phyloP scores from a whole-genome alignment of 2,113 vertebrate genomes.

The Megaceryle torquata region DNA sequence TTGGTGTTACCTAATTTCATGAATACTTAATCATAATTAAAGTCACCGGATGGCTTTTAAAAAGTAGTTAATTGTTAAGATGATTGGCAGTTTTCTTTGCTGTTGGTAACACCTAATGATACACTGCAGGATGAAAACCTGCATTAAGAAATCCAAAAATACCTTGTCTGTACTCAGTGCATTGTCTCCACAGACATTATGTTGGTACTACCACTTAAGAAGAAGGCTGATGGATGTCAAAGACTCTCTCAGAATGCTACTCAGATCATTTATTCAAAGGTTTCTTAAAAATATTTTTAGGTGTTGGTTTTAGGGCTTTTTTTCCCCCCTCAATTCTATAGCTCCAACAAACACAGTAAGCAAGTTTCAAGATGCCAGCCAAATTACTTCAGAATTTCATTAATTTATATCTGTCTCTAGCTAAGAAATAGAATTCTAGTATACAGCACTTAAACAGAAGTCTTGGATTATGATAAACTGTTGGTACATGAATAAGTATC shows the following conservation, averaged over 20 bases:
- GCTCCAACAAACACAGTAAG: neutral
- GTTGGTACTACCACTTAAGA: conserved; percentile 22
- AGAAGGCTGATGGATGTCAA: conserved; percentile 40
- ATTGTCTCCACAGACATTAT: conserved; percentile 11
- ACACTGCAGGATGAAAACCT: conserved; percentile 37
- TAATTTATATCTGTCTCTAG: neutral
- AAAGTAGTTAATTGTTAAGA: conserved; percentile 67
- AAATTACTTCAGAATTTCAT: neutral
- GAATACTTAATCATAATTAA: conserved; percentile 77
- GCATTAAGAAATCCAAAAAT: conserved; percentile 68
- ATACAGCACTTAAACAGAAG: neutral
- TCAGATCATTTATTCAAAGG: neutral
- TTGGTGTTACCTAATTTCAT: conserved; percentile 60
- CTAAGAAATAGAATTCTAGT: neutral
- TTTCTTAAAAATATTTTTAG: neutral
- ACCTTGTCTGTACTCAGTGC: conserved; percentile 25
- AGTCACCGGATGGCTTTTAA: conserved; percentile 64
- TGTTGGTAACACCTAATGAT: conserved; percentile 74
- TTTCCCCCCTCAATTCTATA: too few relatives aligned
- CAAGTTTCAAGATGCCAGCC: neutral
- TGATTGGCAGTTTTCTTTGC: conserved; percentile 74
- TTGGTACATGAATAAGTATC: neutral
- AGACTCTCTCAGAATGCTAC: neutral
- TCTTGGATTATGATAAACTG: neutral
- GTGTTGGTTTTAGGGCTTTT: neutral